Evolutionary conservation across 2,797 vertebrate genomes (phyloP).

Genomic region (Pygocentrus nattereri): DNA sequence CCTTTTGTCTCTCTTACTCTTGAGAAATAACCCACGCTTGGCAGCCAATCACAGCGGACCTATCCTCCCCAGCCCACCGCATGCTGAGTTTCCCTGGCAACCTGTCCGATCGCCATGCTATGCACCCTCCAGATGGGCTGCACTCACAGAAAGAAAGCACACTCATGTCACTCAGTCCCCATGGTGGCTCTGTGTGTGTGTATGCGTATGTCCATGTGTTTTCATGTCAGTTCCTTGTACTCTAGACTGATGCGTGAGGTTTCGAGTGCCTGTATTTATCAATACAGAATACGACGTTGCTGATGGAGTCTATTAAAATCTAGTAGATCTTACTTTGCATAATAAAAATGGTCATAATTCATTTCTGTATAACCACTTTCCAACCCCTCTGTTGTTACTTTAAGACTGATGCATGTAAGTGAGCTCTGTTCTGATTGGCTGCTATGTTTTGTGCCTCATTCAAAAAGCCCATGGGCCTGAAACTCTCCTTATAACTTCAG

Average conservation of each 20-base stretch:
- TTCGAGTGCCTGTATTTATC: not conserved
- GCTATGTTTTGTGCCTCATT: too few species aligned
- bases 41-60: constrained; percentile 63
- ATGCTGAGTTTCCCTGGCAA: constrained; percentile 79
- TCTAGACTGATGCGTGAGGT: not conserved
- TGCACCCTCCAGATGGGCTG: constrained; percentile 79
- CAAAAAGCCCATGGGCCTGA: too few species aligned
- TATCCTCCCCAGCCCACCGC: constrained; percentile 71
- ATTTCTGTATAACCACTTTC: too few species aligned
- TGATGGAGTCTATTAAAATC: not conserved
- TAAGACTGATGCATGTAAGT: too few species aligned
- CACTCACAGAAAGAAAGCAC: constrained; percentile 59
- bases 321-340: not conserved
- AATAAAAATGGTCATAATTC: too few species aligned
- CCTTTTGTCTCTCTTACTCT: constrained; percentile 65
- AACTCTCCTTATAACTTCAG: too few species aligned
- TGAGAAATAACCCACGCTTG: constrained; percentile 59
- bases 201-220: constrained; percentile 7
- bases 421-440: too few species aligned
- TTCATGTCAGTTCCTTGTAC: constrained; percentile 11
- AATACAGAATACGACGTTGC: not conserved
- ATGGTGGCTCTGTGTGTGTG: not conserved
- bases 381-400: too few species aligned
- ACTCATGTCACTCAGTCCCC: constrained; percentile 54
- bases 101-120: constrained; percentile 73